phyloP scores from a whole-genome alignment of 2,888 invertebrate genomes.

The Sminthurides aquaticus region DNA sequence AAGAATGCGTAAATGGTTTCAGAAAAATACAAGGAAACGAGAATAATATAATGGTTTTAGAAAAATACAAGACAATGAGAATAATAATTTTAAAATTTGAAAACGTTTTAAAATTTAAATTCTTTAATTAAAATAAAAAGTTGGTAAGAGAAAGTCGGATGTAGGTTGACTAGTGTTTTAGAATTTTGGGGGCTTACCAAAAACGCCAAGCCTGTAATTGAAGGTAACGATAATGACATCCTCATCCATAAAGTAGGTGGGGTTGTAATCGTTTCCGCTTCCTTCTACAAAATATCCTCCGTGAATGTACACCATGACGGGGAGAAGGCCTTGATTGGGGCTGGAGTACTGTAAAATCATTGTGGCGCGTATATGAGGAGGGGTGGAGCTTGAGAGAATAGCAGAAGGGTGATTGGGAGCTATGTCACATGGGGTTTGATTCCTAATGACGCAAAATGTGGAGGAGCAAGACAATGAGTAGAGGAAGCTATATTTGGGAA shows the following conservation, averaged over 20 bases:
- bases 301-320: slow-evolving; percentile 31
- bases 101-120: neutral
- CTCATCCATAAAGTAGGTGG: slow-evolving; percentile 30
- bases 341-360: slow-evolving; percentile 12
- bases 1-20: neutral
- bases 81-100: too few relatives aligned
- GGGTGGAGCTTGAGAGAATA: neutral
- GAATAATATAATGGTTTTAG: too few relatives aligned
- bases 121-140: neutral
- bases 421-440: neutral
- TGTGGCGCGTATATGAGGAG: neutral
- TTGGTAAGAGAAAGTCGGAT: neutral
- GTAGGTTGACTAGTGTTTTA: neutral
- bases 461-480: too few relatives aligned
- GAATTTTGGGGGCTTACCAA: slow-evolving; percentile 13
- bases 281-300: slow-evolving; percentile 31
- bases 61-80: neutral
- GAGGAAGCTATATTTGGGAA: neutral
- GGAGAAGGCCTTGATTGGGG: slow-evolving; percentile 16
- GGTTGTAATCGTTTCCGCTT: slow-evolving; percentile 25
- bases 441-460: neutral
- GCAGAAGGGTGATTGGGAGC: neutral
- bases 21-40: neutral
- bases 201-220: slow-evolving; percentile 27
- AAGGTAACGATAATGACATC: slow-evolving; percentile 28